phyloP scores from a whole-genome alignment of 2,797 vertebrate genomes.

The Squalus acanthias region DNA sequence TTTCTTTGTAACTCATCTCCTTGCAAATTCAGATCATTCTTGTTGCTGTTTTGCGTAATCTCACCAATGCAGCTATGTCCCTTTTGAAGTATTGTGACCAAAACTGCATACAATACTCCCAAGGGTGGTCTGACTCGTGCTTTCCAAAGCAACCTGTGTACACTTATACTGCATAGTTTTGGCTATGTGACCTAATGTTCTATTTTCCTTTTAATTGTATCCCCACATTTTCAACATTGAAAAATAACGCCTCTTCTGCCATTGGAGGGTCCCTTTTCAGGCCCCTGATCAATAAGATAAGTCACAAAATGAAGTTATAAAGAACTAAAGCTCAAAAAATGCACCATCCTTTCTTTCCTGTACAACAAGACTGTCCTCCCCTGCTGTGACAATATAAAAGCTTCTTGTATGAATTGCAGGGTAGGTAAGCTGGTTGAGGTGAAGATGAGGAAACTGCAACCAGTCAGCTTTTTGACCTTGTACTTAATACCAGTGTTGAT shows the following conservation, averaged over 20 bases:
- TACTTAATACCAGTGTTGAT: not conserved
- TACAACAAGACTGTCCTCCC: not conserved
- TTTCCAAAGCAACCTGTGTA: not conserved
- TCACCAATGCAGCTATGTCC: not conserved
- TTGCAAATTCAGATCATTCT: not conserved
- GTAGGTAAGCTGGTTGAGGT: not conserved
- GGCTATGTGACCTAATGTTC: not conserved
- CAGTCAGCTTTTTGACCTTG: not conserved
- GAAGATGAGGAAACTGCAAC: not conserved
- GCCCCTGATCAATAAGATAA: not conserved
- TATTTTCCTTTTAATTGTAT: not conserved
- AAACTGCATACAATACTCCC: not conserved
- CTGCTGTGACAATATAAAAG: not conserved
- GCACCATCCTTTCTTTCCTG: not conserved
- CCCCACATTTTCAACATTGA: not conserved
- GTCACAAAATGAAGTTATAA: not conserved
- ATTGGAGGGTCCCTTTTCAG: not conserved
- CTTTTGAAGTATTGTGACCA: not conserved
- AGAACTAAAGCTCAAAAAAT: not conserved
- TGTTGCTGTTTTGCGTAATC: not conserved
- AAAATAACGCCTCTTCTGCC: not conserved
- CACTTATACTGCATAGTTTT: not conserved
- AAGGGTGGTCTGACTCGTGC: not conserved
- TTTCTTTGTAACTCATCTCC: not conserved
- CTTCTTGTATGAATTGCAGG: not conserved